Evolutionary conservation across 2,113 vertebrate genomes (phyloP).

Genomic region (Hypomesus transpacificus): DNA sequence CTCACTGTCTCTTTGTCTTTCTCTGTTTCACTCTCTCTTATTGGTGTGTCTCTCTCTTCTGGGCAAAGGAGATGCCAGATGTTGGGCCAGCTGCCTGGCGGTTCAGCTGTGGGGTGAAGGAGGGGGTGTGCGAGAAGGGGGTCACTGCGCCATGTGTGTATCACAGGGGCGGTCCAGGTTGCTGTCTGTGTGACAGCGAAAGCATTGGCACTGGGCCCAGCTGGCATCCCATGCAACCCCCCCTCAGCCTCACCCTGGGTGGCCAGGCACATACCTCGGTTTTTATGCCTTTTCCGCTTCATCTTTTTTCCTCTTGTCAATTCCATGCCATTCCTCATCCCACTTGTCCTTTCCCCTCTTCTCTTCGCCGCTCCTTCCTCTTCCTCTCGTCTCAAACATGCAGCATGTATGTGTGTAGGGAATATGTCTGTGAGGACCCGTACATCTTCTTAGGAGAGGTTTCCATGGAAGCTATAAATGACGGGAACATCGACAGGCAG

Average conservation of each 20-base stretch:
- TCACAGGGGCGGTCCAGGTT: not conserved
- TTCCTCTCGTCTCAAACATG: no score
- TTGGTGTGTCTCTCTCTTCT: not conserved
- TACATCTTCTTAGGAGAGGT: no score
- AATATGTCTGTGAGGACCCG: no score
- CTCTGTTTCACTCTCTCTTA: not conserved
- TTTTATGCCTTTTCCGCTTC: not conserved
- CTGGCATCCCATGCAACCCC: not conserved
- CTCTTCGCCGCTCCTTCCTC: no score
- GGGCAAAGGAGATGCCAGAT: not conserved
- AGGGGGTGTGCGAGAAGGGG: not conserved
- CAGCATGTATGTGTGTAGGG: no score
- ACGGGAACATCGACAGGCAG: no score
- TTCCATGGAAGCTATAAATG: no score
- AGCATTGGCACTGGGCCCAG: not conserved
- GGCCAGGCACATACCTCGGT: not conserved
- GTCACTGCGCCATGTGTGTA: not conserved
- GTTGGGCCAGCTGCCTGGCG: not conserved
- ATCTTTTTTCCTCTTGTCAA: no score
- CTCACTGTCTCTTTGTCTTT: not conserved
- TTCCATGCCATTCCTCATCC: no score
- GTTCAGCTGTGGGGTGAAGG: not conserved
- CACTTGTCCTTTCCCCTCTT: no score
- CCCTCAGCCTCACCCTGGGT: not conserved
- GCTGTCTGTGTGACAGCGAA: slow-evolving; percentile 1